These are phyloP conservation scores for Hecatera dysodea DNA, from an alignment of 2,888 invertebrate genomes.

Conservation along the genomic window DNA sequence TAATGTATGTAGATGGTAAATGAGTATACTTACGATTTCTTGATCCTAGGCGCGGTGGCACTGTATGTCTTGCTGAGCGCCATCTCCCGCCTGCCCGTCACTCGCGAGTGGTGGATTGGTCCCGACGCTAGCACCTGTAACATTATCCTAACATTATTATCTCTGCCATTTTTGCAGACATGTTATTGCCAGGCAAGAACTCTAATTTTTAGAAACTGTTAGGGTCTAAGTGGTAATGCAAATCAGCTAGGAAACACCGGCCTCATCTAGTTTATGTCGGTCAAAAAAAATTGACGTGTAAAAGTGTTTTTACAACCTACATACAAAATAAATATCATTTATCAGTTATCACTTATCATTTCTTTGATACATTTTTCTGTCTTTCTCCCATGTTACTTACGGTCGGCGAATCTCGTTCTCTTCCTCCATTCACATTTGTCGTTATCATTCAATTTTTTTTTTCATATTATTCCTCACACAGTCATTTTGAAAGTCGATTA, in stretches of 20 bases:
- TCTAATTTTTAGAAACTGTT: not conserved
- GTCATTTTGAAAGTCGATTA: not conserved
- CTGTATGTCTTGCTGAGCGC: constrained; percentile 92
- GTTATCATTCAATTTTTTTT: not conserved
- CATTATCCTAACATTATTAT: not conserved
- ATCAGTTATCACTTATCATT: too few relatives aligned
- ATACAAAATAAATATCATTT: too few relatives aligned
- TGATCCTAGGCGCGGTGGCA: constrained; percentile 96
- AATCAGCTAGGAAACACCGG: too few relatives aligned
- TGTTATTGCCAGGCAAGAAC: not conserved
- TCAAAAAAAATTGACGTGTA: too few relatives aligned
- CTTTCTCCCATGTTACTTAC: not conserved
- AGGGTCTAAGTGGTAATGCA: too few relatives aligned
- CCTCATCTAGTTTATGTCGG: too few relatives aligned
- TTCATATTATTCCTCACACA: not conserved
- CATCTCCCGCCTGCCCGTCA: constrained; percentile 92
- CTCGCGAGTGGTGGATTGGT: constrained; percentile 89
- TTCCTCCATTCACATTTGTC: not conserved
- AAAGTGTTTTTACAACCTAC: too few relatives aligned
- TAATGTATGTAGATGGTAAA: too few relatives aligned
- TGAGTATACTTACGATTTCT: constrained; percentile 93
- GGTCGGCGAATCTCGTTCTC: not conserved
- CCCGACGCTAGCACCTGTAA: constrained; percentile 86
- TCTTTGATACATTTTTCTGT: too few relatives aligned
- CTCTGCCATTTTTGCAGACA: not conserved